Evolutionary conservation across 2,113 vertebrate genomes (phyloP), one percentile per base, ranked within the genome.

Genomic region (Phrynosoma platyrhinos): DNA sequence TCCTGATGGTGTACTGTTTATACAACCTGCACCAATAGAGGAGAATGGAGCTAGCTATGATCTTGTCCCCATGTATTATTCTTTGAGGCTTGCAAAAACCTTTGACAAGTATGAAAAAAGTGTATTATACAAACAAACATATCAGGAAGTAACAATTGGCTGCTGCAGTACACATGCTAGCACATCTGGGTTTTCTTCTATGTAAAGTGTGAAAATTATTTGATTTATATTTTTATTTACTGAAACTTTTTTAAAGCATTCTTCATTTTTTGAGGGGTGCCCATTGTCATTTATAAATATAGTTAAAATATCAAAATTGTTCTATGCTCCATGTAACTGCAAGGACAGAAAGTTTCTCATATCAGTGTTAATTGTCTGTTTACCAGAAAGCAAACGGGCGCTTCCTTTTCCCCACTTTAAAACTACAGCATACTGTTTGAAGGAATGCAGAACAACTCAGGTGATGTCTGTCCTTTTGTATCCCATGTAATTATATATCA

Each of bases 401-500:
- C 47, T 66, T 47, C 25, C 40, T 40, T 66, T 66, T 23, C 66
- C 64, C 78, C 47, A 47, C 30, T 79, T 66, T n/a, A 52, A 69
- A 55, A 27, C 23, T 27, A 23, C 21, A 55, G 30, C 47, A 66
- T 78, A 78, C 62, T 79, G 30, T 62, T 85, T 21, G 55, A 53
- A 30, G 76, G 20, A 64, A 14, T 64, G 14, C 76, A 76, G 47
- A 47, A 30, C 30, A 79, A 69, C 42, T 69, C 32, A 9, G n/a
- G 10, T 42, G 32, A 5, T 36, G 58, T 81, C 55, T n/a, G 55
- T 40, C 47, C 25, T 85, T 77, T 78, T 85, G 84, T 47, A 64
- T 69, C 13, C 14, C 53, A 69, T 53, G 20, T 69, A 79, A 79
- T 86, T 79, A 86, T 79, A 86, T 79, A 79, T 30, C 20, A 69